A percentile compares a stretch with the other conserved stretches of the same genome.
These are phyloP conservation scores for Tiliqua scincoides DNA, from an alignment of 2,113 vertebrate species.

Conservation along the genomic window DNA sequence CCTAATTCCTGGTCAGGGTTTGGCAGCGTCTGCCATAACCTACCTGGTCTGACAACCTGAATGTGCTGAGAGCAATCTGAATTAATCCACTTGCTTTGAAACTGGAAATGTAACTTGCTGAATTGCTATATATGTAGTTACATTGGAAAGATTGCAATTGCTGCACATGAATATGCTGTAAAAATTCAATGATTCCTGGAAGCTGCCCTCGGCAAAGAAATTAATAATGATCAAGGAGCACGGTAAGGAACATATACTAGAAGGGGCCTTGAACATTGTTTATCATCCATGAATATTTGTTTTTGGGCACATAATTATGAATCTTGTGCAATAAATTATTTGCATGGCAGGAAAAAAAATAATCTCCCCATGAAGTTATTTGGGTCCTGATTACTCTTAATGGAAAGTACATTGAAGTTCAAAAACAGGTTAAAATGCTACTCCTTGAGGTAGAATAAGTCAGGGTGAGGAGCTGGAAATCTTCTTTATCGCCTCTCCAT, in stretches of 20 bases:
- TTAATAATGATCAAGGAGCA: conserved; percentile 23
- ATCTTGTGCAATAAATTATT: conserved; percentile 38
- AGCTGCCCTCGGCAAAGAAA: conserved; percentile 33
- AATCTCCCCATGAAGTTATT: conserved; percentile 15
- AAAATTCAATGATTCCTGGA: conserved; percentile 7
- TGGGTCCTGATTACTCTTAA: conserved; percentile 4
- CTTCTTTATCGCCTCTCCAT: conserved; percentile 21
- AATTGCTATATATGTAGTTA: neutral
- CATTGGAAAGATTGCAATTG: neutral
- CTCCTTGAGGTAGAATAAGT: conserved; percentile 26
- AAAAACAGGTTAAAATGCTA: conserved; percentile 31
- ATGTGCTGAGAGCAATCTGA: neutral
- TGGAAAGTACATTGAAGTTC: conserved; percentile 33
- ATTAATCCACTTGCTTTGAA: conserved; percentile 3
- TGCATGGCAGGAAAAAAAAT: conserved; percentile 36
- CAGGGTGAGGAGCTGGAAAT: conserved; percentile 7
- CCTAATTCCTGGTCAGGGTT: too few species aligned
- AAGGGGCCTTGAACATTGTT: conserved; percentile 27
- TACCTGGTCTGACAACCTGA: neutral
- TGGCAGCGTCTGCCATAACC: too few species aligned
- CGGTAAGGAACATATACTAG: neutral
- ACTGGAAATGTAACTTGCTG: neutral
- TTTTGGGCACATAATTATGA: conserved; percentile 29
- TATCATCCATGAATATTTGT: conserved; percentile 19
- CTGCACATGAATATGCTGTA: neutral